Conservation (phyloP, 1,140 invertebrate genomes). For the Aethina tumida region DNA sequence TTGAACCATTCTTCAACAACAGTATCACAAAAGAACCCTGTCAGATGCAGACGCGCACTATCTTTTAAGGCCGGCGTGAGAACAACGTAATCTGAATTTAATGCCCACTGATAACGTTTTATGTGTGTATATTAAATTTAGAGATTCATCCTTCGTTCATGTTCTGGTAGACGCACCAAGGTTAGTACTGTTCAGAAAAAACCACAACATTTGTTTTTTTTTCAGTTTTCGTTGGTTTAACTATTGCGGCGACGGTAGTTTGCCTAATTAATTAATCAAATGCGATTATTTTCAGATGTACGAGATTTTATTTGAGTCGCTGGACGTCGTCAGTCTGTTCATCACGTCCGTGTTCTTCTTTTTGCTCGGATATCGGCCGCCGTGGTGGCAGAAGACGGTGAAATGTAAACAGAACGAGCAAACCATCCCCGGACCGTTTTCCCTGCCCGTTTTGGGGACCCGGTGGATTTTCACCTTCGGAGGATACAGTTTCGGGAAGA, state of each 20-base stretch:
- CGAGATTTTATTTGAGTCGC: slow-evolving; percentile 10
- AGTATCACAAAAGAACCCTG: slow-evolving; percentile 6
- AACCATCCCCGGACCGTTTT: slow-evolving; percentile 60
- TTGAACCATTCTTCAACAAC: slow-evolving; percentile 16
- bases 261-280: slow-evolving; percentile 1
- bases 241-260: background rate
- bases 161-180: slow-evolving; percentile 9
- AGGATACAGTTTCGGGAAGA: slow-evolving; percentile 57
- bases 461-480: slow-evolving; percentile 64
- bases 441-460: slow-evolving; percentile 68
- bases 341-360: slow-evolving; percentile 19
- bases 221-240: slow-evolving; percentile 1
- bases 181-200: slow-evolving; percentile 14
- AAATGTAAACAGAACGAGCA: slow-evolving; percentile 10
- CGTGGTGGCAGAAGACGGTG: slow-evolving; percentile 19
- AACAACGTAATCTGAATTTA: slow-evolving; percentile 2
- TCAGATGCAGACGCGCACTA: background rate
- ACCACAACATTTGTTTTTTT: slow-evolving; percentile 6
- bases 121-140: background rate
- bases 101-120: background rate
- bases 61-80: background rate
- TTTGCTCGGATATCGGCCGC: slow-evolving; percentile 20
- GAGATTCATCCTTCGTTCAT: background rate
- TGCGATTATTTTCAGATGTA: slow-evolving; percentile 18
- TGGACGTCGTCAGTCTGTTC: slow-evolving; percentile 10